A percentile compares a stretch with the other conserved stretches of the same genome.
Conservation (phyloP, 2,797 vertebrate species). For the Neosilurus mollespiculum region DNA sequence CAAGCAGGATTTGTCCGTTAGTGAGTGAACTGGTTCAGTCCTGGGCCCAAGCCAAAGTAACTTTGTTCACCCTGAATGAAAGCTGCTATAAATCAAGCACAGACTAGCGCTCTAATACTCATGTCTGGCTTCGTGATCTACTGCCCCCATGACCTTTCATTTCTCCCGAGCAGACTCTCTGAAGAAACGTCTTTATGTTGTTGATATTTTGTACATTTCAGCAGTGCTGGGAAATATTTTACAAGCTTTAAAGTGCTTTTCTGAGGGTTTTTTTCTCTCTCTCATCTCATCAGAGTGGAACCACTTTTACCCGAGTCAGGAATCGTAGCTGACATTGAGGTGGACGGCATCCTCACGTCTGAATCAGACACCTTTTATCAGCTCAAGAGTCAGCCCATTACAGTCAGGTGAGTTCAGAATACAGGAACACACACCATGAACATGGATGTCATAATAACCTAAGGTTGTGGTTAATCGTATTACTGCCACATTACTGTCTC, state of each 20-base stretch:
- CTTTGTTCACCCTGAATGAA: neutral
- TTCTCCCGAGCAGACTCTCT: conserved; percentile 14
- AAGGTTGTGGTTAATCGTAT: too few species aligned
- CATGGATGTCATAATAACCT: too few species aligned
- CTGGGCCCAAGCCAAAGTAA: conserved; percentile 17
- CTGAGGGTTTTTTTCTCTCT: conserved; percentile 4
- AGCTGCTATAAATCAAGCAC: neutral
- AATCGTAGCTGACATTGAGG: conserved; percentile 86
- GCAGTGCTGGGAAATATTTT: conserved; percentile 13
- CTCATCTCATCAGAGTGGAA: conserved; percentile 69
- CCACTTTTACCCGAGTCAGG: conserved; percentile 82
- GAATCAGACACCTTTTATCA: conserved; percentile 81
- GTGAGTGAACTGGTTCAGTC: conserved; percentile 8
- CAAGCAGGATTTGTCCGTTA: neutral
- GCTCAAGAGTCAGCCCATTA: conserved; percentile 85
- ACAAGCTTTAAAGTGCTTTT: neutral
- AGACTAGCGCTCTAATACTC: neutral
- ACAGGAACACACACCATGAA: neutral
- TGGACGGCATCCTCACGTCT: conserved; percentile 74
- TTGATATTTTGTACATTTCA: too few species aligned
- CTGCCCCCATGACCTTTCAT: neutral
- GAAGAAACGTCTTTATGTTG: neutral
- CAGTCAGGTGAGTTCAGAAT: conserved; percentile 63
- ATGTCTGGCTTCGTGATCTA: neutral
- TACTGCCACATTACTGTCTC: too few species aligned